Conservation (phyloP, 1,140 invertebrate species). For the Olivierus martensii region DNA sequence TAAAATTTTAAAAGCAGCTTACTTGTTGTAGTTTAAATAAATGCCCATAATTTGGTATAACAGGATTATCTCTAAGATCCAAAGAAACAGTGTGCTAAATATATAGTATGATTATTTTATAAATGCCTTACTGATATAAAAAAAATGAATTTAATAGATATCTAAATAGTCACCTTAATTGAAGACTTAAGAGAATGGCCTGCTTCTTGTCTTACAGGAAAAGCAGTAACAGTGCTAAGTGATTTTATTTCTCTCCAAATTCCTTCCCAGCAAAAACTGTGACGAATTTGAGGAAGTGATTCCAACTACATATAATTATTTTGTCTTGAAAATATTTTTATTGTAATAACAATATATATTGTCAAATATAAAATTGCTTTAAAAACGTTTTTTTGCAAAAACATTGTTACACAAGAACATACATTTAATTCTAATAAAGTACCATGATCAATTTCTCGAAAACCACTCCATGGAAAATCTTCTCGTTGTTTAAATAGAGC, state of each 20-base stretch:
- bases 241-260: conserved; percentile 57
- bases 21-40: conserved; percentile 40
- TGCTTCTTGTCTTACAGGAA: conserved; percentile 63
- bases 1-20: neutral
- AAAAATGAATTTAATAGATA: no score
- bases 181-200: conserved; percentile 75
- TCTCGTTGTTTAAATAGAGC: conserved; percentile 52
- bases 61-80: conserved; percentile 59
- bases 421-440: conserved; percentile 24
- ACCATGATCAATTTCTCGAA: conserved; percentile 38
- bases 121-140: no score
- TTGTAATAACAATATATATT: no score
- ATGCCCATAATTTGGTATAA: conserved; percentile 57
- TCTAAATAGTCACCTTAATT: conserved; percentile 28
- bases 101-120: no score
- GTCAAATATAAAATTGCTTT: no score
- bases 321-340: no score
- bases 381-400: no score
- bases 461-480: conserved; percentile 68
- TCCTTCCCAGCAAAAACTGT: conserved; percentile 71
- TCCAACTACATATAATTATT: conserved; percentile 22
- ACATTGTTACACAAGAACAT: no score
- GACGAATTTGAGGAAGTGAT: conserved; percentile 36
- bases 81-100: conserved; percentile 49
- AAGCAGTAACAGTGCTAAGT: conserved; percentile 44